Percentiles rank a stretch among this genome's conserved stretches.
These are phyloP conservation scores for Hyperopisus bebe DNA, from an alignment of 2,113 vertebrate genomes.

Conservation along the genomic window DNA sequence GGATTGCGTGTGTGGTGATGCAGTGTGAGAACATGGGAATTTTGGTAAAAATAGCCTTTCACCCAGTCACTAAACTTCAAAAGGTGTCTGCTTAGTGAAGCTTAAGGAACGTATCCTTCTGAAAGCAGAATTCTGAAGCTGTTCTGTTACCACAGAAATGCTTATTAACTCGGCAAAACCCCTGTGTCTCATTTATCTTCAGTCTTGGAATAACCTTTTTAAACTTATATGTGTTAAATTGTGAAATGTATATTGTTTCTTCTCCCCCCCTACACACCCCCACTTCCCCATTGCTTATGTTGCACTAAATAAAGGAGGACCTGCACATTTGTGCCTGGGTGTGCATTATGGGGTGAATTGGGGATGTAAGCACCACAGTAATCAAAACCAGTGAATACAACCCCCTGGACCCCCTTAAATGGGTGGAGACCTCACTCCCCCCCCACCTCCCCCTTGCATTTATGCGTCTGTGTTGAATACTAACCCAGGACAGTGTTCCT, in stretches of 20 bases:
- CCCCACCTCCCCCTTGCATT: too few relatives aligned
- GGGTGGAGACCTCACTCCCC: background rate
- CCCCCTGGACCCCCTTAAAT: background rate
- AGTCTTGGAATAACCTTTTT: background rate
- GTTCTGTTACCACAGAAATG: constrained; percentile 9
- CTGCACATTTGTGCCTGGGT: background rate
- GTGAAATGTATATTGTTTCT: background rate
- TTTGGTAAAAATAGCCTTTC: background rate
- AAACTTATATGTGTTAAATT: background rate
- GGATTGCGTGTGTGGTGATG: background rate
- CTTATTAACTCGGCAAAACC: constrained; percentile 6
- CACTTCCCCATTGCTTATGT: background rate
- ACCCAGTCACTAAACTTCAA: background rate
- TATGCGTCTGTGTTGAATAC: background rate
- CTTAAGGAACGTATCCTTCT: background rate
- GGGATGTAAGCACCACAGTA: background rate
- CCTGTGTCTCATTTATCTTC: background rate
- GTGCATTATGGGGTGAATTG: background rate
- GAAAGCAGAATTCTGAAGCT: background rate
- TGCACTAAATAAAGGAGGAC: background rate
- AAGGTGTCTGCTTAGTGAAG: background rate
- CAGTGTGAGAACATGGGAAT: background rate
- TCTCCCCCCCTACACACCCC: background rate
- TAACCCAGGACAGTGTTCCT: background rate
- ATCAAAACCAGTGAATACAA: background rate